Base-by-base conservation (phyloP, 2,113 vertebrate species). In the Sinocyclocheilus rhinocerous region DNA sequence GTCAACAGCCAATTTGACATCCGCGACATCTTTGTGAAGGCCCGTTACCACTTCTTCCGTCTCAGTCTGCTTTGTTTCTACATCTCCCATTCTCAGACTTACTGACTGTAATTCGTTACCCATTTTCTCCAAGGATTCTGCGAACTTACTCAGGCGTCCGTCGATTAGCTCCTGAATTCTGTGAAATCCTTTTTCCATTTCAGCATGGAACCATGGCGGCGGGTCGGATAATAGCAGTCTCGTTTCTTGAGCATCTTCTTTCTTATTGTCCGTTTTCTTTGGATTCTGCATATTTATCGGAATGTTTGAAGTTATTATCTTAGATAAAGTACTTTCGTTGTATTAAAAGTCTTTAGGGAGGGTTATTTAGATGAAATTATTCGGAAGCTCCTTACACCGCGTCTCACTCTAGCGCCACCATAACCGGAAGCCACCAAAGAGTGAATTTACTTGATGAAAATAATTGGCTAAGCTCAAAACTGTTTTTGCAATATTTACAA, bases 401-500 rank as follows among this genome's bases (percentile, higher is more conserved):
- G 63, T 24, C 22, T 67, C 4, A 67, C 24, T 26, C 63, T 67
- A 67, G 26, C 24, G 10, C 63, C 3, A 11, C 11, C 63, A 67
- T 67, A 4, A 29, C 63, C 63, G 63, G 63, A 67, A 67, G 63
- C 13, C 63, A 6, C 36, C 36, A 36, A 36, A 36, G 6, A 39
- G 18, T 22, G 8, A 22, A 22, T 39, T 72, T 72, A 72, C 20
- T 73, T 45, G 36, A 45, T 22, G 33, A 11, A 39, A 72, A 22
- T n/a, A n/a, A n/a, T 45, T 73, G 70, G 39, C 36, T 10, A 73
- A 72, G 36, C 39, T 73, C 39, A 73, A 20, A 73, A 45, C 20
- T n/a, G 39, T 73, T 22, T 72, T 72, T 45, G 70, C 39, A 73
- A 45, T 73, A n/a, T 45, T 73, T 73, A 73, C 70, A n/a, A 73